Percentiles rank a stretch among this genome's conserved stretches.
Conservation (phyloP, 2,113 vertebrate species). For the Bos javanicus region DNA sequence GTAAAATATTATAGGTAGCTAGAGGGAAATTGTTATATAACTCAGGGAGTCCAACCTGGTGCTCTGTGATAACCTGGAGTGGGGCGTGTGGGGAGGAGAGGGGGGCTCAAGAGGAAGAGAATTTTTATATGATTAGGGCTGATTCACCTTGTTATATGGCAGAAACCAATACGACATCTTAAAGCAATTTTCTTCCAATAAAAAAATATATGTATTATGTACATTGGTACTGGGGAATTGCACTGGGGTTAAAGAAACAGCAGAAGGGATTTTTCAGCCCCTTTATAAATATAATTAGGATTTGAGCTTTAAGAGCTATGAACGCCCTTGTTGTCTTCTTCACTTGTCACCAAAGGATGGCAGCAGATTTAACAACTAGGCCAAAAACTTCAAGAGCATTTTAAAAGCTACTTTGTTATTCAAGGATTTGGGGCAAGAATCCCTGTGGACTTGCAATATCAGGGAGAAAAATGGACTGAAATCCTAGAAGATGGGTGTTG, state of each 20-base stretch:
- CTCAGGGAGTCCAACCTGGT: background rate
- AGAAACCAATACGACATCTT: background rate
- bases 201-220: rapidly evolving
- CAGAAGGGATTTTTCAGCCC: background rate
- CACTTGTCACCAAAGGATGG: conserved; percentile 37
- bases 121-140: background rate
- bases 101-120: background rate
- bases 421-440: conserved; percentile 41
- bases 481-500: background rate
- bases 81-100: background rate
- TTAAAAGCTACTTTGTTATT: conserved; percentile 64
- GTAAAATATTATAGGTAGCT: background rate
- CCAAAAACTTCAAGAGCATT: conserved; percentile 28
- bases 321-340: background rate
- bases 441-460: background rate
- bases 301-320: background rate
- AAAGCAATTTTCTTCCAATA: background rate
- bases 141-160: background rate
- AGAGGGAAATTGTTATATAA: background rate
- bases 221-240: background rate
- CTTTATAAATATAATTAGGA: background rate
- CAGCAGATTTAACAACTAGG: conserved; percentile 45
- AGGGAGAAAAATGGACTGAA: conserved; percentile 11
- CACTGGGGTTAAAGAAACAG: background rate
- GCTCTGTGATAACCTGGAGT: background rate